phyloP scores from a whole-genome alignment of 1,140 invertebrate species.

The Anastrepha obliqua region DNA sequence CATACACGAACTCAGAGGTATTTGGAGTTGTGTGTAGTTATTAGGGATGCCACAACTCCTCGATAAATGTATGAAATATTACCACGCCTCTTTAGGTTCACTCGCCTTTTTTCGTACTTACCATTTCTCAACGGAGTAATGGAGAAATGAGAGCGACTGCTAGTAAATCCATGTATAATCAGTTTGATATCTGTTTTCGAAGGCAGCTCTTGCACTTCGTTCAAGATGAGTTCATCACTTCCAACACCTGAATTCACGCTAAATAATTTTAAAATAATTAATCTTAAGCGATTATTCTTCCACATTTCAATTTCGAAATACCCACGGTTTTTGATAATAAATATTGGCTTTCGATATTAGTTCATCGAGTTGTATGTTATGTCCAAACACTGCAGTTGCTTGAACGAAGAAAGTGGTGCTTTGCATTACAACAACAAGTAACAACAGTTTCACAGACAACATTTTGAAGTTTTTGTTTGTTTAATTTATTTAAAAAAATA shows the following conservation, averaged over 20 bases:
- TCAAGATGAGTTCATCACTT: slow-evolving; percentile 55
- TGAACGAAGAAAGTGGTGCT: background rate
- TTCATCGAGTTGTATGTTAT: slow-evolving; percentile 23
- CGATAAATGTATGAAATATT: too few species aligned
- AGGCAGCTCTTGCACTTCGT: slow-evolving; percentile 58
- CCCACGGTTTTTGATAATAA: slow-evolving; percentile 62
- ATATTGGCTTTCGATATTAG: slow-evolving; percentile 61
- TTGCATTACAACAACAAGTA: background rate
- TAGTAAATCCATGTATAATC: slow-evolving; percentile 69
- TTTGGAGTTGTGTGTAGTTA: too few species aligned
- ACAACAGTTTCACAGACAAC: background rate
- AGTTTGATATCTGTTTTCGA: slow-evolving; percentile 62
- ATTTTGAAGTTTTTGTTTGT: background rate
- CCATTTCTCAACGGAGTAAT: slow-evolving; percentile 68
- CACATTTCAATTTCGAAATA: background rate
- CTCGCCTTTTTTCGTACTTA: slow-evolving; percentile 55
- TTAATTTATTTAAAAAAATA: background rate
- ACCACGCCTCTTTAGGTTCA: too few species aligned
- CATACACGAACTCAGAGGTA: too few species aligned
- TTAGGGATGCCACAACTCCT: too few species aligned
- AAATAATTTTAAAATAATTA: background rate
- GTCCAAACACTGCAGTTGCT: background rate
- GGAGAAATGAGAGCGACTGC: slow-evolving; percentile 65
- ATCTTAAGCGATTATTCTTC: too few species aligned
- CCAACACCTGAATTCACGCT: slow-evolving; percentile 11